Evolutionary conservation across 2,888 invertebrate genomes (phyloP).

Genomic region (Tillus elongatus): DNA sequence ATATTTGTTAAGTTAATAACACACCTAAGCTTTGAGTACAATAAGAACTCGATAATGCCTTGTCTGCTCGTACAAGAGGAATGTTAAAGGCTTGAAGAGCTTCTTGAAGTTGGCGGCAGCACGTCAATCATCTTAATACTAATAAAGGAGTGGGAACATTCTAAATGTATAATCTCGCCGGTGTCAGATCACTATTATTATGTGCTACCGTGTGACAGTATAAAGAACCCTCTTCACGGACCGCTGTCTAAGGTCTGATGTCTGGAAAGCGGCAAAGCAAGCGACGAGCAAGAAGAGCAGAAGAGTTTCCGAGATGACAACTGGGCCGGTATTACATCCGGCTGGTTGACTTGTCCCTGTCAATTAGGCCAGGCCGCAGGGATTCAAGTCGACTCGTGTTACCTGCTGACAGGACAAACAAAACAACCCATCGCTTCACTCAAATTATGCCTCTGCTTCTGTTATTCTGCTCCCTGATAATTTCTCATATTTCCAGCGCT

Average conservation of each 20-base stretch:
- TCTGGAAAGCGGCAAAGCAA: constrained; percentile 14
- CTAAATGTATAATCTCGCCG: constrained; percentile 29
- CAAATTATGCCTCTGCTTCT: too few species aligned
- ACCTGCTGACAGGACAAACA: constrained; percentile 38
- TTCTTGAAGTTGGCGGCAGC: too few species aligned
- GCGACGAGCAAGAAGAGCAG: constrained; percentile 9
- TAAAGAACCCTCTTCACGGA: constrained; percentile 36
- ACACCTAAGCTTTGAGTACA: too few species aligned
- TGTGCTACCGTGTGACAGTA: constrained; percentile 39
- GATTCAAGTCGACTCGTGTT: constrained; percentile 37
- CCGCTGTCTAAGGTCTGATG: constrained; percentile 18
- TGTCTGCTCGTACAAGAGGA: too few species aligned
- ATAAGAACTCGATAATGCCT: too few species aligned
- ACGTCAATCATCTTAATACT: too few species aligned
- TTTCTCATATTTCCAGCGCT: constrained; percentile 30
- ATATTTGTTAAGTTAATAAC: too few species aligned
- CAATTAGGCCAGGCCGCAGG: constrained; percentile 37
- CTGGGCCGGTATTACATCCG: constrained; percentile 38
- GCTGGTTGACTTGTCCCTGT: constrained; percentile 43
- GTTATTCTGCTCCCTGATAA: constrained; percentile 30
- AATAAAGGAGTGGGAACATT: too few species aligned
- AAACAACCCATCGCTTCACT: constrained; percentile 33
- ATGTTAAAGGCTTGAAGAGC: too few species aligned
- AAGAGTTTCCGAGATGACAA: constrained; percentile 32
- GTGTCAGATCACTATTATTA: constrained; percentile 38